These are phyloP conservation scores for Calephelis nemesis DNA, from an alignment of 1,140 invertebrate species.

Conservation along the genomic window DNA sequence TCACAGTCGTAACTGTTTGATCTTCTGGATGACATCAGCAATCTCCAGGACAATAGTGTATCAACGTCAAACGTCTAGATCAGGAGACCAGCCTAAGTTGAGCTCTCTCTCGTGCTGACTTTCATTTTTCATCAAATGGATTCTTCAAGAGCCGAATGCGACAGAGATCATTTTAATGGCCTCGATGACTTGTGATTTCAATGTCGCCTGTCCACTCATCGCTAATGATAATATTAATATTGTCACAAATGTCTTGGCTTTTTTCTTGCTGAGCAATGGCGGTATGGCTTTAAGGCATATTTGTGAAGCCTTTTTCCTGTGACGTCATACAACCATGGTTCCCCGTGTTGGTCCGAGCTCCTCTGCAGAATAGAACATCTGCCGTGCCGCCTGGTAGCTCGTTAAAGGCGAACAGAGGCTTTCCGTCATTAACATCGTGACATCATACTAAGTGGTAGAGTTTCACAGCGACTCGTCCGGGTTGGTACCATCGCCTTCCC, in stretches of 20 bases:
- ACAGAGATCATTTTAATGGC: slow-evolving; percentile 42
- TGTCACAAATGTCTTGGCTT: not conserved
- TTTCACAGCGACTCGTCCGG: no score
- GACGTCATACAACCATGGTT: no score
- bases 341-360: no score
- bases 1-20: slow-evolving; percentile 6
- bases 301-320: no score
- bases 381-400: no score
- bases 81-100: slow-evolving; percentile 43
- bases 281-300: no score
- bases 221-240: slow-evolving; percentile 75
- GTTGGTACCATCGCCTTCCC: no score
- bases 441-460: no score
- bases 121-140: slow-evolving; percentile 29
- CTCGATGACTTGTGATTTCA: slow-evolving; percentile 61
- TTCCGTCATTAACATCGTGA: no score
- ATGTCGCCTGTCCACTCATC: slow-evolving; percentile 70
- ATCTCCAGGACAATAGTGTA: slow-evolving; percentile 65
- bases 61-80: slow-evolving; percentile 74
- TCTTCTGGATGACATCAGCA: slow-evolving; percentile 52
- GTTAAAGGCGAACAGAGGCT: no score
- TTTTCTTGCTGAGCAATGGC: slow-evolving; percentile 20
- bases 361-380: no score
- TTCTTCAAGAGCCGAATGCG: slow-evolving; percentile 25
- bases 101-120: slow-evolving; percentile 24